A percentile compares a stretch with the other conserved stretches of the same genome.
These are phyloP conservation scores for Cyaniris semiargus DNA, from an alignment of 2,888 invertebrate genomes.

Conservation along the genomic window DNA sequence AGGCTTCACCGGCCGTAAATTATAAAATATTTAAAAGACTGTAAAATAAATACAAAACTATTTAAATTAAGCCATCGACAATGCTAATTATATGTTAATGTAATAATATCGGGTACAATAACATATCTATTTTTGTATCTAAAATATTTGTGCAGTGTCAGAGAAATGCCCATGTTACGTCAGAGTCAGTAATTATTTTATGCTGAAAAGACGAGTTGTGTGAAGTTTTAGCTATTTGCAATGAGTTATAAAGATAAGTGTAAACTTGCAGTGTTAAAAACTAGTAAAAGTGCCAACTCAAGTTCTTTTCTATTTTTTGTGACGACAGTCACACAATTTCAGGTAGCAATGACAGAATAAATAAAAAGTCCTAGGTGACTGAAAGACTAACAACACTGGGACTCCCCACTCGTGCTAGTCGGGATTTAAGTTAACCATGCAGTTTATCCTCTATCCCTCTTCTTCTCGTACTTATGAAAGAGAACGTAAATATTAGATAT, in stretches of 20 bases:
- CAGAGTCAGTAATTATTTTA: background rate
- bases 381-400: background rate
- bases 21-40: constrained; percentile 14
- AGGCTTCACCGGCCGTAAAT: background rate
- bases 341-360: background rate
- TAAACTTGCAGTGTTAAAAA: background rate
- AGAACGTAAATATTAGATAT: too few species aligned
- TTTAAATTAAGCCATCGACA: constrained; percentile 7
- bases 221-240: background rate
- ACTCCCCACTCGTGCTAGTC: too few species aligned
- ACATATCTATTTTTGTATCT: constrained; percentile 30
- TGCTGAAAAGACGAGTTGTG: background rate
- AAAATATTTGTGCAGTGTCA: background rate
- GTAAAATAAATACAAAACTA: constrained; percentile 22
- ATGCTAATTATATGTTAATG: constrained; percentile 5
- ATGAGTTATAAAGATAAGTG: background rate
- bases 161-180: background rate
- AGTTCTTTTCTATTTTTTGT: background rate
- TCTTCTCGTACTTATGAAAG: too few species aligned
- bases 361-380: background rate
- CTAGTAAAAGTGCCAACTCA: background rate
- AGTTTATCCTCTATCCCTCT: too few species aligned
- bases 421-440: too few species aligned
- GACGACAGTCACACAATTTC: background rate
- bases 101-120: background rate